These are phyloP conservation scores for Perca fluviatilis DNA, from an alignment of 2,113 vertebrate genomes.

Conservation along the genomic window DNA sequence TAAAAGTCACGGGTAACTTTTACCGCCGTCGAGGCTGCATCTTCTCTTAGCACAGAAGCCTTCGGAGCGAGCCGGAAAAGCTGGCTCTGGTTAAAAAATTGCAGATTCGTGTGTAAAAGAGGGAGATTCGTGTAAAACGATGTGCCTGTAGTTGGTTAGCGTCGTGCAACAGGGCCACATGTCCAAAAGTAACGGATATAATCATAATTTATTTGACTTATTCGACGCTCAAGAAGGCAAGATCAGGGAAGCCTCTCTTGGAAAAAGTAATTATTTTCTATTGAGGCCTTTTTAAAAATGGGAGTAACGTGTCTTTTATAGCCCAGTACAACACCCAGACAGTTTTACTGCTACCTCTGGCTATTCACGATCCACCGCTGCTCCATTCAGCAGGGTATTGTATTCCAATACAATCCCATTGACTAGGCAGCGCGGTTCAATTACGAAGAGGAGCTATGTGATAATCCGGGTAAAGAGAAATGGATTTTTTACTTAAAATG, in stretches of 20 bases:
- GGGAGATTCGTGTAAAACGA: constrained; percentile 27
- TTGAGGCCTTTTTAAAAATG: constrained; percentile 45
- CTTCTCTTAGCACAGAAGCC: background rate
- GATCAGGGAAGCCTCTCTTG: constrained; percentile 1
- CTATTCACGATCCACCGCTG: constrained; percentile 43
- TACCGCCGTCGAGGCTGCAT: constrained; percentile 6
- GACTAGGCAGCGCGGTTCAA: constrained; percentile 52
- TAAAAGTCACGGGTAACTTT: constrained; percentile 41
- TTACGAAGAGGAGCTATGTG: constrained; percentile 65
- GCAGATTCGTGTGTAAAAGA: constrained; percentile 12
- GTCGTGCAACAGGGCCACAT: background rate
- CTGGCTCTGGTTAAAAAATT: constrained; percentile 21
- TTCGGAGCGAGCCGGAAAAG: background rate
- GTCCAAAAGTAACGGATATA: background rate
- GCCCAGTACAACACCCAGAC: constrained; percentile 41
- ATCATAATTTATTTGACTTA: background rate
- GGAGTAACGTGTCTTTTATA: constrained; percentile 53
- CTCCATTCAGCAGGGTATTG: constrained; percentile 59
- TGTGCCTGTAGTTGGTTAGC: background rate
- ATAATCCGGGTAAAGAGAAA: constrained; percentile 73
- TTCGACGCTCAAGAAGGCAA: constrained; percentile 19
- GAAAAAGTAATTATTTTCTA: constrained; percentile 48
- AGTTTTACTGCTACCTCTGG: constrained; percentile 53
- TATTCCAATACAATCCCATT: constrained; percentile 72
- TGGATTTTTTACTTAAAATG: constrained; percentile 69